These are phyloP conservation scores for Bruchidius siliquastri DNA, from an alignment of 2,888 invertebrate genomes.

Conservation along the genomic window DNA sequence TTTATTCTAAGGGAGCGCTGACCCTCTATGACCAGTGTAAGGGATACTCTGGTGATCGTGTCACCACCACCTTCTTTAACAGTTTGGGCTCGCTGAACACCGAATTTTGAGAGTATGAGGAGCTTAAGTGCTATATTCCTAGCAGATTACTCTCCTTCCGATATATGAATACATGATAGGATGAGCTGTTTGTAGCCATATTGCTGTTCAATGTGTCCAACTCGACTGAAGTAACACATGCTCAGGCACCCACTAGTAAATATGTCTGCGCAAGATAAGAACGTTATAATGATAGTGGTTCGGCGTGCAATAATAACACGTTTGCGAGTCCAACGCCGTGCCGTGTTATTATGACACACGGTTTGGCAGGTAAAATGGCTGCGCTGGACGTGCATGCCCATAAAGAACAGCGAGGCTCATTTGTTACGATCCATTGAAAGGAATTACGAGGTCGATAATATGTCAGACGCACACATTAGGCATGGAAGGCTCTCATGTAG, in stretches of 20 bases:
- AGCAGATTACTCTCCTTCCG: too few relatives aligned
- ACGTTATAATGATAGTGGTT: not conserved
- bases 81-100: too few relatives aligned
- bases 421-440: not conserved
- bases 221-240: not conserved
- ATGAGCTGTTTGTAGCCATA: too few relatives aligned
- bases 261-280: not conserved
- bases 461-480: not conserved
- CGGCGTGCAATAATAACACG: not conserved
- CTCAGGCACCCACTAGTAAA: not conserved
- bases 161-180: too few relatives aligned
- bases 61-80: too few relatives aligned
- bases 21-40: too few relatives aligned
- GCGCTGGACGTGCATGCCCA: not conserved
- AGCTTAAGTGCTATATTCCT: too few relatives aligned
- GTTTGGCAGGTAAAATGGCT: not conserved
- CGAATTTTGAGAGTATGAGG: too few relatives aligned
- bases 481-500: not conserved
- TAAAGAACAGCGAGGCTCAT: not conserved
- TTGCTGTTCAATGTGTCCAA: not conserved
- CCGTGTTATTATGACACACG: not conserved
- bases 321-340: not conserved
- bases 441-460: not conserved
- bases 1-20: too few relatives aligned
- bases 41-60: too few relatives aligned